Conservation (phyloP, 2,113 vertebrate species). For the Lepidothrix coronata region DNA sequence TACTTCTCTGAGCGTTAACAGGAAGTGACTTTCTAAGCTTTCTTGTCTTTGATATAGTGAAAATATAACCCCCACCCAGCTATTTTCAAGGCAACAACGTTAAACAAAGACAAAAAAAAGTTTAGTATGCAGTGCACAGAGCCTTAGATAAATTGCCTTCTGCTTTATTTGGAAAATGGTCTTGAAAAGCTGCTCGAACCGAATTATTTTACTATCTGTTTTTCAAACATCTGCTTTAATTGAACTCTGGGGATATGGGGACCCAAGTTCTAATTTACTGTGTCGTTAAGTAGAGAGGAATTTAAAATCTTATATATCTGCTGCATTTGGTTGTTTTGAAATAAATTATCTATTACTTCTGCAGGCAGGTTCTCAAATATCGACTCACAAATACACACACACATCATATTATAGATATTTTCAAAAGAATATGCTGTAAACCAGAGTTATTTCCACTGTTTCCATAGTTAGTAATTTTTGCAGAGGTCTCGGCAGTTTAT, state of each 20-base stretch:
- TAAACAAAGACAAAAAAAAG: neutral
- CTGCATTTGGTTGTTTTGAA: neutral
- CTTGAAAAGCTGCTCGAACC: neutral
- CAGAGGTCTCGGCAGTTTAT: neutral
- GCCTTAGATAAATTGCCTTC: constrained; percentile 2
- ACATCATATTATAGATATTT: neutral
- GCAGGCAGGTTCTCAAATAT: neutral
- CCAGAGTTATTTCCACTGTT: neutral
- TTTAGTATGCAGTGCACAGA: neutral
- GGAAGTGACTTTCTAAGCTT: neutral
- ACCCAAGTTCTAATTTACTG: constrained; percentile 32
- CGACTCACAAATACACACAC: neutral
- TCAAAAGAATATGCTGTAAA: neutral
- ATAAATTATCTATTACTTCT: neutral
- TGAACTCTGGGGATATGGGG: constrained; percentile 31
- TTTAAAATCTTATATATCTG: neutral
- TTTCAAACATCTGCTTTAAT: constrained; percentile 48
- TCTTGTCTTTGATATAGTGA: neutral
- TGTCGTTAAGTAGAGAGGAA: constrained; percentile 32
- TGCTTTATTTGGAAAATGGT: constrained; percentile 42
- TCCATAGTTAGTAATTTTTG: neutral
- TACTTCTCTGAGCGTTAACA: neutral
- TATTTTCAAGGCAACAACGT: neutral
- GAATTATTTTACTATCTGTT: neutral
- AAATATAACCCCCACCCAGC: neutral